Conservation (phyloP, 2,113 vertebrate genomes). For the Apeltes quadracus region DNA sequence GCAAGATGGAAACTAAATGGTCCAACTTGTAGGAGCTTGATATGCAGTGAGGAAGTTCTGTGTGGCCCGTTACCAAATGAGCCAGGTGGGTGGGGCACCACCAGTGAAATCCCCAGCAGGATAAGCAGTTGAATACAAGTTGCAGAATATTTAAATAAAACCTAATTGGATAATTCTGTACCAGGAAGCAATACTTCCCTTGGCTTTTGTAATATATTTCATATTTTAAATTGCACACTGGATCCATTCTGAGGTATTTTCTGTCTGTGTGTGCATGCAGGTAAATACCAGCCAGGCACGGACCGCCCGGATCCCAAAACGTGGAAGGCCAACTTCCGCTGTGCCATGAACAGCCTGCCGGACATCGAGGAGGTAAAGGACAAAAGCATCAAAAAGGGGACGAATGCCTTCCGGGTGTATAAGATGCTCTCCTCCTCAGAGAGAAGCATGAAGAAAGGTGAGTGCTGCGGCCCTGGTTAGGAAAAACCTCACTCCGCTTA, state of each 20-base stretch:
- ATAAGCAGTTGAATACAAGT: not conserved
- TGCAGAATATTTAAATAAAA: not conserved
- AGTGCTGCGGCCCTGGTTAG: not conserved
- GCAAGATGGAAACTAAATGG: not conserved
- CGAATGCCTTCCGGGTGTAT: constrained; percentile 97
- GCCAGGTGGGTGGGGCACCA: no score
- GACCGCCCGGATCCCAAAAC: constrained; percentile 93
- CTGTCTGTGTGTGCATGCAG: constrained; percentile 62
- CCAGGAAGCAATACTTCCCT: not conserved
- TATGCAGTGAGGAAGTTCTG: no score
- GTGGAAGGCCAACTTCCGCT: constrained; percentile 99
- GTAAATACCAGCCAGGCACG: constrained; percentile 88
- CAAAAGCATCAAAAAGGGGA: constrained; percentile 96
- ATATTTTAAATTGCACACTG: not conserved
- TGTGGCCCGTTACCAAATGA: no score
- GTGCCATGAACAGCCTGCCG: constrained; percentile 97
- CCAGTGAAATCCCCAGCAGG: not conserved
- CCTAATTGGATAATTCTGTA: not conserved
- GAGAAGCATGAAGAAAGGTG: constrained; percentile 92
- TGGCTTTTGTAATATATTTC: not conserved
- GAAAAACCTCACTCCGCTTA: not conserved
- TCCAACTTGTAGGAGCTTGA: not conserved
- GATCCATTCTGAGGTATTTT: not conserved
- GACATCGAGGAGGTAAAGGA: constrained; percentile 97
- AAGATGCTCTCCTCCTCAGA: constrained; percentile 92